Evolutionary conservation across 2,113 vertebrate species (phyloP), one percentile per base, ranked within the genome.

Genomic region (Hylia prasina): DNA sequence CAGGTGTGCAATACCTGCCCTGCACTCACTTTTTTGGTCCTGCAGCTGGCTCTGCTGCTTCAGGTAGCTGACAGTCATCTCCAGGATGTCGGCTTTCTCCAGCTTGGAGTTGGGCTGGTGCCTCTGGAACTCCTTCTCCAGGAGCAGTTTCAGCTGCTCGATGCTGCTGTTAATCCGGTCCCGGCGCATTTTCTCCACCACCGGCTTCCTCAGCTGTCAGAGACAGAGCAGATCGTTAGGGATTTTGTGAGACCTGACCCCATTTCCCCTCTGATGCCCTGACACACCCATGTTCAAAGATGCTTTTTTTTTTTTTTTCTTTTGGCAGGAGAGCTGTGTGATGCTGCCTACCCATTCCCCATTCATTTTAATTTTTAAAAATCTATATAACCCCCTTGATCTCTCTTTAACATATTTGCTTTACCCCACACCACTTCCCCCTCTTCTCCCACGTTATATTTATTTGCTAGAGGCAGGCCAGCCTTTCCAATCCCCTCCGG

Each of bases 101-200:
- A 98, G 96, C 87, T 98, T 97, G 57, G 97, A 97, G 40, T 95
- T 96, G 53, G 97, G 96, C 75, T 97, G 97, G 75, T 95, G 95
- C 7, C 96, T 77, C 63, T 97, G 96, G 40, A 98, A 96, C 50
- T 98, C 96, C 39, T 96, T 94, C 82, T 98, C 95, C 56, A 98
- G 96, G 7, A 98, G 93, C 45, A 86, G 24, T 42, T 98, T 99
- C 31, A 99, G 97, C 90, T 98, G 98, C 79, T 98, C 98, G 9
- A 99, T 99, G 98, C 99, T 98, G 97, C 95, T 98, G 96, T 99
- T 99, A 87, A 99, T 99, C 53, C 98, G 97, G 87, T 98, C 98
- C 4, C 99, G 97, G 50, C 98, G 98, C 98, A 98, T 98, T 81
- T 99, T 99, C 95, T 99, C 99, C 93, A 99, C 98, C 44, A 98